Conservation (phyloP, 2,797 vertebrate species). For the Myotis findleyi region DNA sequence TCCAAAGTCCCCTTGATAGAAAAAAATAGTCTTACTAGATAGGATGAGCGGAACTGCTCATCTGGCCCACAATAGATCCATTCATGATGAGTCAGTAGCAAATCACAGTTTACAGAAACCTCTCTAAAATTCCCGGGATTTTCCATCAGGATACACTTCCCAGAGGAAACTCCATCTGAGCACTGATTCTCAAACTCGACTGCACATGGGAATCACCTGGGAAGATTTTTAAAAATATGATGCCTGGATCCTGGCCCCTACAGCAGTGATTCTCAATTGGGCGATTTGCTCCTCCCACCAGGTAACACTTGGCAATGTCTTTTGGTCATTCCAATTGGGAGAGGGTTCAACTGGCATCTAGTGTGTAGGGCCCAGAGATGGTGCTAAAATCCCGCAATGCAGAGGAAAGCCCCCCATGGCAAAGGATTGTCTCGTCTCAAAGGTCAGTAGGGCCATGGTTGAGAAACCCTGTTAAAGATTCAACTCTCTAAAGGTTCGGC, state of each 20-base stretch:
- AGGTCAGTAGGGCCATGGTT: background rate
- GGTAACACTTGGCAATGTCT: background rate
- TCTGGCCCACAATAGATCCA: background rate
- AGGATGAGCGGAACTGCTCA: background rate
- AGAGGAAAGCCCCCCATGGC: background rate
- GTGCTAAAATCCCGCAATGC: background rate
- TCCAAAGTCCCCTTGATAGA: background rate
- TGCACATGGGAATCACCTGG: background rate
- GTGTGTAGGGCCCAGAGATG: background rate
- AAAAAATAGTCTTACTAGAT: background rate
- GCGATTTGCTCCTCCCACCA: background rate
- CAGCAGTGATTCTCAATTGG: background rate
- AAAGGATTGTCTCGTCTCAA: background rate
- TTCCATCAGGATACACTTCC: constrained; percentile 36
- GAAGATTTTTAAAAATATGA: background rate
- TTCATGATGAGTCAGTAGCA: background rate
- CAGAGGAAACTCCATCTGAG: constrained; percentile 1
- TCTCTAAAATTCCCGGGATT: constrained; percentile 34
- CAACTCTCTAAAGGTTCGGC: background rate
- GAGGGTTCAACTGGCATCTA: background rate
- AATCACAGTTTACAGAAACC: constrained; percentile 16
- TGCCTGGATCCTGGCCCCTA: background rate
- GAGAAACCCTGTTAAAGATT: background rate
- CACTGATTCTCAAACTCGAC: background rate
- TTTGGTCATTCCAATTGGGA: background rate